Evolutionary conservation across 1,140 invertebrate species (phyloP).

Genomic region (Paraescarpia echinospica): DNA sequence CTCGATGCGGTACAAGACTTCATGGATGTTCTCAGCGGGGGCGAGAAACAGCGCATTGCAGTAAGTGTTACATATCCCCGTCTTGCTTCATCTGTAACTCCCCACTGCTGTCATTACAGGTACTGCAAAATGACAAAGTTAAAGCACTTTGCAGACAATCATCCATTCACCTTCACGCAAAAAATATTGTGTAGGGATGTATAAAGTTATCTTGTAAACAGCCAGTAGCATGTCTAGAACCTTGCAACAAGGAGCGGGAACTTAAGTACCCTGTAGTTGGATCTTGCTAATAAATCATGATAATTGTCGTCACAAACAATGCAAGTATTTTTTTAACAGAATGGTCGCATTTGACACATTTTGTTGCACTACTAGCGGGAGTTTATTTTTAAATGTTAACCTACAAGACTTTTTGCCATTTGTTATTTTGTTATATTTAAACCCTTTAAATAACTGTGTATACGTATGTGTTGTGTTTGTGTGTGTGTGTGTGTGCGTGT

Average conservation of each 20-base stretch:
- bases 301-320: neutral
- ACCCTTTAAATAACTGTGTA: too few relatives aligned
- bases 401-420: too few relatives aligned
- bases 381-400: constrained; percentile 7
- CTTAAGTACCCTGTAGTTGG: neutral
- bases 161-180: too few relatives aligned
- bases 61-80: constrained; percentile 46
- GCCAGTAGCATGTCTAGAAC: too few relatives aligned
- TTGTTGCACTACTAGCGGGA: neutral
- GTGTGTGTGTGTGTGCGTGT: too few relatives aligned
- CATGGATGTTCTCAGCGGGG: constrained; percentile 97
- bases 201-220: too few relatives aligned
- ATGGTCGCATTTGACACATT: neutral
- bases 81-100: neutral
- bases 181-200: too few relatives aligned
- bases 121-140: too few relatives aligned
- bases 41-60: constrained; percentile 96
- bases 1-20: constrained; percentile 90
- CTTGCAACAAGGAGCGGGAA: too few relatives aligned
- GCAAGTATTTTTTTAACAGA: neutral
- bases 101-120: neutral
- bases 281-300: neutral
- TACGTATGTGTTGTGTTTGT: too few relatives aligned
- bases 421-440: too few relatives aligned
- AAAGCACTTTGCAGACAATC: too few relatives aligned